phyloP scores from a whole-genome alignment of 2,113 vertebrate species.

The Vanacampus margaritifer region DNA sequence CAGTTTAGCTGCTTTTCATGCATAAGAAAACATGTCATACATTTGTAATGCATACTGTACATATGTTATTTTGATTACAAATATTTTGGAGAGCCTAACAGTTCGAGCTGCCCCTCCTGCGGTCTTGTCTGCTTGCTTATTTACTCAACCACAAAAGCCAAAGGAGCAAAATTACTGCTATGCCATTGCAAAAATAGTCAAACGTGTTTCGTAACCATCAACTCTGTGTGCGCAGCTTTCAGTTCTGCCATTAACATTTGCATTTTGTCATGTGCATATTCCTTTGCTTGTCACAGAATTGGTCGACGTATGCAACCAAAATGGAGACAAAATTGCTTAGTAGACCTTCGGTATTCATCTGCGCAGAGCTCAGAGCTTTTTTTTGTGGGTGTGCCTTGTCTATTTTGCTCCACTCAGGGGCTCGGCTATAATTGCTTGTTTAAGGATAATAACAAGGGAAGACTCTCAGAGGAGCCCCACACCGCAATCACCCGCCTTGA shows the following conservation, averaged over 20 bases:
- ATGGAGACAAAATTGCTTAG: conserved; percentile 35
- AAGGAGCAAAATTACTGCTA: conserved; percentile 41
- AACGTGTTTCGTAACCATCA: conserved; percentile 48
- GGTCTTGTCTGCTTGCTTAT: conserved; percentile 37
- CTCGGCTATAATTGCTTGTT: conserved; percentile 67
- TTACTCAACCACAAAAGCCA: conserved; percentile 32
- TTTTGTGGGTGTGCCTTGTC: conserved; percentile 60
- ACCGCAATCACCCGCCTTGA: conserved; percentile 57
- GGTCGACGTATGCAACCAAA: conserved; percentile 23
- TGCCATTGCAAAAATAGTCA: conserved; percentile 39
- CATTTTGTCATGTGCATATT: conserved; percentile 22
- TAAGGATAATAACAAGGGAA: conserved; percentile 73
- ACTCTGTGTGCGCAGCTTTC: conserved; percentile 31
- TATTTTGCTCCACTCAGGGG: conserved; percentile 55
- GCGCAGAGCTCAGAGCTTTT: conserved; percentile 51
- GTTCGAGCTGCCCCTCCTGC: conserved; percentile 15
- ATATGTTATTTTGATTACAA: conserved; percentile 1
- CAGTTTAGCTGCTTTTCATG: background rate
- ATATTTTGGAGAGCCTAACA: conserved; percentile 17
- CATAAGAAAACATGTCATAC: background rate
- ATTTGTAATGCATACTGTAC: background rate
- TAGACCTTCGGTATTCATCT: conserved; percentile 35
- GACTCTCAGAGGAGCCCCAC: conserved; percentile 52
- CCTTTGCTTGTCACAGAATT: conserved; percentile 32
- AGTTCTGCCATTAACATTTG: conserved; percentile 41